phyloP scores from a whole-genome alignment of 2,888 invertebrate genomes.

The Meiosimyza decipiens region DNA sequence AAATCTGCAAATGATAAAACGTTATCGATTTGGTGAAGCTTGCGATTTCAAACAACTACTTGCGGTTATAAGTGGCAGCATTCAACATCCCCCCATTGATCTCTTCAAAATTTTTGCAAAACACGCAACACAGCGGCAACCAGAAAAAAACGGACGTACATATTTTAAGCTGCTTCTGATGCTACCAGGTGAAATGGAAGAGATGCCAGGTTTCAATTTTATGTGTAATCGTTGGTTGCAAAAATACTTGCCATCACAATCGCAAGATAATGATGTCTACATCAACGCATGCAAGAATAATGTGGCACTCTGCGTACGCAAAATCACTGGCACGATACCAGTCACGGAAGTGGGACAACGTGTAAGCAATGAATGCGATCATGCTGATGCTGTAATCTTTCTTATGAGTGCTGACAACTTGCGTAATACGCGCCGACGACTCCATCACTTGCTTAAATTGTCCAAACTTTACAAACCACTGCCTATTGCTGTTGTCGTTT shows the following conservation, averaged over 20 bases:
- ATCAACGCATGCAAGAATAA: constrained; percentile 52
- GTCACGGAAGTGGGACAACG: constrained; percentile 54
- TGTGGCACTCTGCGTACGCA: constrained; percentile 61
- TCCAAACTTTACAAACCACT: constrained; percentile 48
- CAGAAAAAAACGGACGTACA: constrained; percentile 46
- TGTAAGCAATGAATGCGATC: constrained; percentile 49
- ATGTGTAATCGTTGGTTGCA: constrained; percentile 56
- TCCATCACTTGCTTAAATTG: constrained; percentile 54
- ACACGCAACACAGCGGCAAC: constrained; percentile 40
- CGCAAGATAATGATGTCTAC: constrained; percentile 42
- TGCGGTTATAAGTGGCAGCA: constrained; percentile 19
- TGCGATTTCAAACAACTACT: constrained; percentile 56
- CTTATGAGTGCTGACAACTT: constrained; percentile 50
- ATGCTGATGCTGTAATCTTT: constrained; percentile 59
- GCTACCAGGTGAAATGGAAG: constrained; percentile 53
- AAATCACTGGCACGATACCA: constrained; percentile 54
- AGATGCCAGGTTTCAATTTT: constrained; percentile 55
- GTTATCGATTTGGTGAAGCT: constrained; percentile 67
- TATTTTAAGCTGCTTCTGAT: constrained; percentile 60
- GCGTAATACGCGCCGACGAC: constrained; percentile 50
- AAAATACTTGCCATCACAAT: constrained; percentile 42
- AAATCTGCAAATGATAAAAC: constrained; percentile 67
- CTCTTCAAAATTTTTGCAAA: constrained; percentile 53
- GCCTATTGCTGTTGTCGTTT: constrained; percentile 57
- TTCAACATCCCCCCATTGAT: constrained; percentile 50